Evolutionary conservation across 2,113 vertebrate genomes (phyloP), one percentile per base, ranked within the genome.

Genomic region (Nibea albiflora): DNA sequence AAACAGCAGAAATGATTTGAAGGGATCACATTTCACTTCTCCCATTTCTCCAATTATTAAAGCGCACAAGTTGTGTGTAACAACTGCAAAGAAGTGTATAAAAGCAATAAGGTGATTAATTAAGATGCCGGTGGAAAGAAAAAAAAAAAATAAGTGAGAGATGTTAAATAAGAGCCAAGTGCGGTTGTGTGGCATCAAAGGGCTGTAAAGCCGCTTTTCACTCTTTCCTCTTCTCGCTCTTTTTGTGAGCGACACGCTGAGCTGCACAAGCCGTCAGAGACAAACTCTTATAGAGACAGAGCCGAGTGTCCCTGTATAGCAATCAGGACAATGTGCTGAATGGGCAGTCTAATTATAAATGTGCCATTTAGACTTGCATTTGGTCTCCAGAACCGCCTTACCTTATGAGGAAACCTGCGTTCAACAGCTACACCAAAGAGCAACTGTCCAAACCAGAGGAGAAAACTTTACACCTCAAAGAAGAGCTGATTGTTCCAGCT

Each of bases 271-370:
- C 89, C 85, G 87, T 63, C 80, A 85, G 73, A 92, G 83, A 93
- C 87, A 83, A 91, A 90, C 88, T 95, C 92, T 91, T 90, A 93
- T 93, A 94, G 95, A 96, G 94, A 94, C 95, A 95, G 93, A 94
- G 95, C 94, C 91, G 93, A 94, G 95, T 91, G 95, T 95, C 96
- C 96, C 95, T 96, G 96, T 96, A 96, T 95, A 97, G 96, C 96
- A 94, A 94, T 93, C 93, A 94, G 96, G 95, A 97, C 95, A 96
- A 97, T 98, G 96, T 99, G 98, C 98, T 99, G 98, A 99, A 98
- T 97, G 95, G 96, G 94, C 97, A 97, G 96, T 97, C 98, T 99
- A 99, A 99, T 99, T 97, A 98, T 99, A 99, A 96, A 97, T 97
- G 97, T 99, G 96, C 96, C 97, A 98, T 97, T 98, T 98, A 95